A percentile compares a stretch with the other conserved stretches of the same genome.
phyloP scores from a whole-genome alignment of 92 coral and sea anemone species.

The Palythoa grandis region DNA sequence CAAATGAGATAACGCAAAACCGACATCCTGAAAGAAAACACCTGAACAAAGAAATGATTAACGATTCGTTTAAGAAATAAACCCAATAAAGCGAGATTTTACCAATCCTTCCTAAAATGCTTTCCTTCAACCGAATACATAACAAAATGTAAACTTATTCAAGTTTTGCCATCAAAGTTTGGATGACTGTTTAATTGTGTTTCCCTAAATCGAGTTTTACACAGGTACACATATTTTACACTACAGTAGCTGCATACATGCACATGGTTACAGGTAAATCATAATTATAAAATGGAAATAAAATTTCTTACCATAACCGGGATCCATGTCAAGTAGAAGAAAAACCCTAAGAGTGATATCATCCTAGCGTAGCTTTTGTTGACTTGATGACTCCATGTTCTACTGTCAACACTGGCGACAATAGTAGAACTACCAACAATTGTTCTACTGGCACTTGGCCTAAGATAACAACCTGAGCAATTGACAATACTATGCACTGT shows the following conservation, averaged over 20 bases:
- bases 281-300: background rate
- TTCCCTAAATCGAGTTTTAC: background rate
- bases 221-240: background rate
- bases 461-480: constrained; percentile 56
- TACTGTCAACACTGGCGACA: background rate
- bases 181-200: too few species aligned
- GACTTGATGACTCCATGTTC: background rate
- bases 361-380: constrained; percentile 72
- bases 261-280: too few species aligned
- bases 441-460: background rate
- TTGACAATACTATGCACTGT: constrained; percentile 73
- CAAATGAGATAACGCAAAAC: too few species aligned
- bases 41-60: too few species aligned
- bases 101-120: too few species aligned
- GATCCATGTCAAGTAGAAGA: constrained; percentile 77
- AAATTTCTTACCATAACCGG: constrained; percentile 79
- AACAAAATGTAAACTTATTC: too few species aligned
- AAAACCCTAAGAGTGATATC: constrained; percentile 74
- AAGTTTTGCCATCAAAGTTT: too few species aligned
- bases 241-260: background rate
- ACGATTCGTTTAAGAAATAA: too few species aligned
- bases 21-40: too few species aligned
- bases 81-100: too few species aligned
- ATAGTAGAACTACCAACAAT: background rate
- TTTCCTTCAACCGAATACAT: too few species aligned